These are phyloP conservation scores for Amazona guildingii DNA, from an alignment of 2,113 vertebrate species.

Conservation along the genomic window DNA sequence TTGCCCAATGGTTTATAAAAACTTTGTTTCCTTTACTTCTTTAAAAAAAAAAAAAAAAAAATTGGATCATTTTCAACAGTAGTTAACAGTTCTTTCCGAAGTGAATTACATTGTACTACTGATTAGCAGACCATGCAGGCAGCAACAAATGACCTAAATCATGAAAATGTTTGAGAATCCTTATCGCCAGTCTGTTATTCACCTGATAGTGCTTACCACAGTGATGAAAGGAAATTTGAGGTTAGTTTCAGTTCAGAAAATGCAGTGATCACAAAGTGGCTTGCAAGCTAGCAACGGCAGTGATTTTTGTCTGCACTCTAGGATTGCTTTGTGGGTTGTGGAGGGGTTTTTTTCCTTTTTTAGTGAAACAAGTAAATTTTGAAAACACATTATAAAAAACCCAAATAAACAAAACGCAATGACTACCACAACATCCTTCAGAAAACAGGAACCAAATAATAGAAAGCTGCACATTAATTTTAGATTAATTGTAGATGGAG, in stretches of 20 bases:
- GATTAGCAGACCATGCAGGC: not conserved
- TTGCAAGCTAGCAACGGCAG: not conserved
- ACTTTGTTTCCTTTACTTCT: not conserved
- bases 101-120: not conserved
- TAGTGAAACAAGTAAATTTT: not conserved
- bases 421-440: not conserved
- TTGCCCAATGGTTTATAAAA: not conserved
- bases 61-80: not conserved
- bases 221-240: not conserved
- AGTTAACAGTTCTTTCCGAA: not conserved
- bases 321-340: not conserved
- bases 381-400: not conserved
- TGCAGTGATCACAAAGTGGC: not conserved
- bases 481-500: not conserved
- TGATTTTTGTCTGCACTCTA: not conserved
- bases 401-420: not conserved
- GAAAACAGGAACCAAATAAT: not conserved
- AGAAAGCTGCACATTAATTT: not conserved
- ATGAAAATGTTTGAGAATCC: not conserved
- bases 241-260: not conserved
- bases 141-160: not conserved
- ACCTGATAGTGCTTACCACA: not conserved
- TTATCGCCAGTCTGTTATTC: not conserved
- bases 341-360: not conserved
- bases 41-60: not conserved